Evolutionary conservation across 2,888 invertebrate species (phyloP).

Genomic region (Agrotis ipsilon): DNA sequence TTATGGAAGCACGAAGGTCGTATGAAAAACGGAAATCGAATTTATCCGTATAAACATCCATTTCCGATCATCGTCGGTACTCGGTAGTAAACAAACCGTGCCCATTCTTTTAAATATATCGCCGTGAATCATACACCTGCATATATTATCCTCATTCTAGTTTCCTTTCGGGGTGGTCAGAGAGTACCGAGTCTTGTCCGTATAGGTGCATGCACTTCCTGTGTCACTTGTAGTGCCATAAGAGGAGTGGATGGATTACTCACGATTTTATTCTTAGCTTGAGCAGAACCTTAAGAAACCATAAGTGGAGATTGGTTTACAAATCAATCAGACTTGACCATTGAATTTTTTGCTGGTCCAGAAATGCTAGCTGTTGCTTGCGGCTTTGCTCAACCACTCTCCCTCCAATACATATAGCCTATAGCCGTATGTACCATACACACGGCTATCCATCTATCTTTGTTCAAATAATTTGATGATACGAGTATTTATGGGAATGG

Average conservation of each 20-base stretch:
- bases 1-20: slow-evolving; percentile 1
- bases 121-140: slow-evolving; percentile 57
- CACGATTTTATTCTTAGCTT: slow-evolving; percentile 53
- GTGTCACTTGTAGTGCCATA: slow-evolving; percentile 56
- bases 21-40: slow-evolving; percentile 37
- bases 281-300: slow-evolving; percentile 6
- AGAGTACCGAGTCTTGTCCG: slow-evolving; percentile 49
- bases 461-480: no score
- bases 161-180: slow-evolving; percentile 59
- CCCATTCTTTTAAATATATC: slow-evolving; percentile 27
- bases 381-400: no score
- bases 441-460: no score
- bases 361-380: no score
- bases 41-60: slow-evolving; percentile 15
- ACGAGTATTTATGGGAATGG: no score
- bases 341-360: neutral
- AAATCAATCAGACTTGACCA: slow-evolving; percentile 20
- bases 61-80: slow-evolving; percentile 39
- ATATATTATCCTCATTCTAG: slow-evolving; percentile 62
- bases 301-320: slow-evolving; percentile 12
- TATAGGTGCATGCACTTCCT: slow-evolving; percentile 57
- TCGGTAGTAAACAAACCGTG: slow-evolving; percentile 44
- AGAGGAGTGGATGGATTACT: slow-evolving; percentile 40
- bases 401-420: no score
- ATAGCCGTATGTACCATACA: no score